Evolutionary conservation across 2,888 invertebrate genomes (phyloP), one percentile per base, ranked within the genome.

Genomic region (Tineola bisselliella): DNA sequence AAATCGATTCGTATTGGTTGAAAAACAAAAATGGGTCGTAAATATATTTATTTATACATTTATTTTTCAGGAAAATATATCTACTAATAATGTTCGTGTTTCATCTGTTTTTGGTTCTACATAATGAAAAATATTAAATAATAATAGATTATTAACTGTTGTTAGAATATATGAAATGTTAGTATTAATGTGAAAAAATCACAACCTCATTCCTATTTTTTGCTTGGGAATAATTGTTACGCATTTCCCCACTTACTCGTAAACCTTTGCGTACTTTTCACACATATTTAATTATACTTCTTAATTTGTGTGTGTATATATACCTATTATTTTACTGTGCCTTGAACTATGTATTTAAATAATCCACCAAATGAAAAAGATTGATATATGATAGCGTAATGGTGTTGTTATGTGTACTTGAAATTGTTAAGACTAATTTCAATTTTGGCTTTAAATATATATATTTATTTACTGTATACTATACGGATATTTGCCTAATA

Each of bases 21-120:
- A 25, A 25, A 25, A 25, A 4, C 2, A 25, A 25, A 25, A 25
- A 25, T 25, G 2, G 4, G 6, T 4, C 2, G 4, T 25, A 25
- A 25, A 25, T 25, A 6, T 25, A 25, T n/a, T n/a, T n/a, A 13
- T 43, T 63, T 63, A 59, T 60, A 52, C 44, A 61, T 64, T 61
- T 70, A 63, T 61, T 64, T 82, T 82, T 65, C 83, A 84, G 83
- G 81, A 83, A 84, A 82, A 76, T 84, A 83, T 67, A 77, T 82
- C 81, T 84, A 81, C 81, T 68, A 68, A 61, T 52, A 38, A 11
- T 54, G 44, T 52, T 60, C 58, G 17, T 33, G 58, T 58, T 25
- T 44, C 75, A 73, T 72, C 70, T 63, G 66, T 65, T 73, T 48
- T n/a, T 48, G 48, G 48, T 48, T 48, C 48, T 17, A 48, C 48